A percentile compares a stretch with the other conserved stretches of the same genome.
phyloP scores from a whole-genome alignment of 2,113 vertebrate genomes.

The Cebus imitator region DNA sequence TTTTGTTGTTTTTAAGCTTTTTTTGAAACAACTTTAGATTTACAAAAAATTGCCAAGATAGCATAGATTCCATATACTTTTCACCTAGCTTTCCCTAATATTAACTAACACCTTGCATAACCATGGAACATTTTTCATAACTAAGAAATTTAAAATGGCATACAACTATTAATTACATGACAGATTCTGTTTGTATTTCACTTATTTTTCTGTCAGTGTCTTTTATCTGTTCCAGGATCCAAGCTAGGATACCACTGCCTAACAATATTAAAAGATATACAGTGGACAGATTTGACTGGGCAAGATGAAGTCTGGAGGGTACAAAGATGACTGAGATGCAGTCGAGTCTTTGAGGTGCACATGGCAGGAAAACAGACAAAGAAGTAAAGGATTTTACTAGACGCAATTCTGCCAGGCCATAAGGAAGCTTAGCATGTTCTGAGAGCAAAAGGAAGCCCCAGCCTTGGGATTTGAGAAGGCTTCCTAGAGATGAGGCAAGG shows the following conservation, averaged over 20 bases:
- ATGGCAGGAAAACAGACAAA: not conserved
- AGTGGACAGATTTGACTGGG: not conserved
- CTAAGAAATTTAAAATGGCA: not conserved
- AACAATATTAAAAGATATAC: not conserved
- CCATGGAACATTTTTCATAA: not conserved
- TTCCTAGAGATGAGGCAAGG: not conserved
- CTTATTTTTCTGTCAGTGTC: not conserved
- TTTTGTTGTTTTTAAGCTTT: not conserved
- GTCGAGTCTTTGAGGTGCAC: not conserved
- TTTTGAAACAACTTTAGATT: slow-evolving; percentile 30
- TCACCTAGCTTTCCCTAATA: not conserved
- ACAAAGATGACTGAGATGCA: not conserved
- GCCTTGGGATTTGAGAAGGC: not conserved
- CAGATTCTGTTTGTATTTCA: not conserved
- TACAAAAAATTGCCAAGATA: not conserved
- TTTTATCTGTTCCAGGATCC: not conserved
- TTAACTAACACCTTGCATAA: not conserved
- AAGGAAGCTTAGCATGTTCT: not conserved
- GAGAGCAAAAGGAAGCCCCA: not conserved
- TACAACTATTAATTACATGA: not conserved
- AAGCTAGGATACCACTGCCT: not conserved
- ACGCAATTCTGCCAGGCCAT: not conserved
- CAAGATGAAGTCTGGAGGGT: not conserved
- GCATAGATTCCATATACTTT: not conserved
- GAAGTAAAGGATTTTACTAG: not conserved